These are phyloP conservation scores for Pantherophis guttatus DNA, from an alignment of 2,113 vertebrate species.

Conservation along the genomic window DNA sequence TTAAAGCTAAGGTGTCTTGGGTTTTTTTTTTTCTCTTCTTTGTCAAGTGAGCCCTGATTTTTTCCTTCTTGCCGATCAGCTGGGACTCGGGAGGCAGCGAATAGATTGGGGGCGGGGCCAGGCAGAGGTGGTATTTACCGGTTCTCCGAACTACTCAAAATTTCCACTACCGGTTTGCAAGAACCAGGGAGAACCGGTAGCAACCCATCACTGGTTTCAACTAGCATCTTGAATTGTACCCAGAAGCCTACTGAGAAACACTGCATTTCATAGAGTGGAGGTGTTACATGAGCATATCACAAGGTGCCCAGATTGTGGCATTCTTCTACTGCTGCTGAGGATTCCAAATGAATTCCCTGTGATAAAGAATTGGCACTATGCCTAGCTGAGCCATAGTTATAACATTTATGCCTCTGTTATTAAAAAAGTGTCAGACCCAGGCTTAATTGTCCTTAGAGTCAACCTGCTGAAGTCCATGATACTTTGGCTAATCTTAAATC, in stretches of 20 bases:
- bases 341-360: neutral
- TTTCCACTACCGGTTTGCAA: no score
- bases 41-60: no score
- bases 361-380: neutral
- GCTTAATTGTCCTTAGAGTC: neutral
- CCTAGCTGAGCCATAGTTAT: neutral
- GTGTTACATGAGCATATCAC: neutral
- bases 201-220: neutral
- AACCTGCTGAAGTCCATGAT: neutral
- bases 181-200: no score
- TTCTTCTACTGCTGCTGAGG: neutral
- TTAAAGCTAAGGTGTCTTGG: no score
- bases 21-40: no score
- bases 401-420: neutral
- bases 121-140: no score
- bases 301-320: neutral
- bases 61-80: no score
- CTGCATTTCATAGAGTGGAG: neutral
- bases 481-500: neutral
- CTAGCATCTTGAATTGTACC: neutral
- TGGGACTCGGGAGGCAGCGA: no score
- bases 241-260: neutral
- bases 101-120: no score
- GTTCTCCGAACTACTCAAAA: no score
- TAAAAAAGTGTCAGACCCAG: neutral